phyloP scores from a whole-genome alignment of 2,797 vertebrate species.

The Chelon auratus region DNA sequence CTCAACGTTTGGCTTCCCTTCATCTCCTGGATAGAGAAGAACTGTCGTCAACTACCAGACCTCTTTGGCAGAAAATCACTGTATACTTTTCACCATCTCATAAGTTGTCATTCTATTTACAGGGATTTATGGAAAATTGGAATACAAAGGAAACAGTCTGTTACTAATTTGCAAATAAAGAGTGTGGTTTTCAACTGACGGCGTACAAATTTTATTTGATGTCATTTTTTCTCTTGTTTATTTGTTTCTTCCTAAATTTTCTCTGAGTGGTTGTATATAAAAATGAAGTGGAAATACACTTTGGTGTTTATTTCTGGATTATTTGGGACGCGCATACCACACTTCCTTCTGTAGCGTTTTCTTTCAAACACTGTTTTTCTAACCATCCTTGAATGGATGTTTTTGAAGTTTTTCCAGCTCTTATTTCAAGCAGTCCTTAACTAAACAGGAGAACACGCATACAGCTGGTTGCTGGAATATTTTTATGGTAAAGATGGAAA shows the following conservation, averaged over 20 bases:
- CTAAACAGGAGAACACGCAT: slow-evolving; percentile 21
- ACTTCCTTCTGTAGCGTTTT: slow-evolving; percentile 48
- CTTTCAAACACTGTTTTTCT: slow-evolving; percentile 42
- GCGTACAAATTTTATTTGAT: slow-evolving; percentile 12
- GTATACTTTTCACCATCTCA: slow-evolving; percentile 28
- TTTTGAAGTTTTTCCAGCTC: neutral
- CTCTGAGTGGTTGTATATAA: slow-evolving; percentile 48
- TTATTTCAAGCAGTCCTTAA: slow-evolving; percentile 19
- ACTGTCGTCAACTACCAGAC: slow-evolving; percentile 20
- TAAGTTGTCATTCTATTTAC: slow-evolving; percentile 17
- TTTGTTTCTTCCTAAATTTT: slow-evolving; percentile 32
- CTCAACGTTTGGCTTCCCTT: slow-evolving; percentile 91
- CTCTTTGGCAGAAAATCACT: slow-evolving; percentile 6
- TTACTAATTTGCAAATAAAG: slow-evolving; percentile 32
- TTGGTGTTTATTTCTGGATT: slow-evolving; percentile 54
- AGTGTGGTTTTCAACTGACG: neutral
- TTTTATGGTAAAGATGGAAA: slow-evolving; percentile 17
- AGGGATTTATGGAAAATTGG: slow-evolving; percentile 15
- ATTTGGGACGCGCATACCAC: slow-evolving; percentile 52
- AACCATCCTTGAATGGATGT: slow-evolving; percentile 29
- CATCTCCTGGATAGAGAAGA: slow-evolving; percentile 84
- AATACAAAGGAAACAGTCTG: slow-evolving; percentile 30
- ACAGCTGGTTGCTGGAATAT: slow-evolving; percentile 8
- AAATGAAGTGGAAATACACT: slow-evolving; percentile 54
- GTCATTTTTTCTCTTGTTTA: slow-evolving; percentile 40